Base-by-base conservation (phyloP, 2,797 vertebrate genomes). In the Sebastes flavidus region DNA sequence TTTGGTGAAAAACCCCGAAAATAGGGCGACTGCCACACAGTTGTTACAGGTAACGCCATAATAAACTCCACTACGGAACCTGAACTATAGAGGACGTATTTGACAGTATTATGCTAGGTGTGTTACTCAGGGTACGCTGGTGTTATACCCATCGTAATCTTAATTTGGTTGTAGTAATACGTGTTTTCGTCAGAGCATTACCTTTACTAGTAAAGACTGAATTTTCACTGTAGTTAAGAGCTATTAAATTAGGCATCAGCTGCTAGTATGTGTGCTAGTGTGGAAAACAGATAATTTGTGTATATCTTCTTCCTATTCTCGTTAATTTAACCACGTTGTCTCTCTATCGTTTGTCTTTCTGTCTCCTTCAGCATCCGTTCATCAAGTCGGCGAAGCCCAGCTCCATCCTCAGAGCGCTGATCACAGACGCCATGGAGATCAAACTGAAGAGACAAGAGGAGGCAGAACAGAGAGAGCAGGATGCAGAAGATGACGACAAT, bases 381-480 rank as follows among this genome's bases (percentile, higher is more conserved):
- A 97, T 99, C 79, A 98, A 96, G 94, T 95, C 93, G 54, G 96
- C 97, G 74, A 99, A 98, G 91, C 95, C 97, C 82, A 97, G 90
- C 59, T 96, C 96, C n/a, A 95, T 97, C 80, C 93, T 99, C 77
- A 89, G 94, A 56, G 96, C 96, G 24, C 87, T 99, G 87, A 98
- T 99, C 88, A 97, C 96, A 0, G 98, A 99, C 52, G 96, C 97
- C 60, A 98, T 99, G 97, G 98, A 99, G 63, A 96, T 97, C 90
- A 98, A 98, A 76, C 90, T 97, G 88, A 98, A 97, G 92, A 95
- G 92, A 25, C 96, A 96, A n/a, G 96, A 96, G 68, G 97, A 95
- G 86, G 95, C 93, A 0, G 96, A 97, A 5, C 97, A 97, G 82
- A 94, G 97, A 32, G 97, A 98, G 5, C 95, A 96, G 32, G 98